Percentiles rank a stretch among this genome's conserved stretches.
These are phyloP conservation scores for Orchestia grillus DNA, from an alignment of 1,140 invertebrate species.

Conservation along the genomic window DNA sequence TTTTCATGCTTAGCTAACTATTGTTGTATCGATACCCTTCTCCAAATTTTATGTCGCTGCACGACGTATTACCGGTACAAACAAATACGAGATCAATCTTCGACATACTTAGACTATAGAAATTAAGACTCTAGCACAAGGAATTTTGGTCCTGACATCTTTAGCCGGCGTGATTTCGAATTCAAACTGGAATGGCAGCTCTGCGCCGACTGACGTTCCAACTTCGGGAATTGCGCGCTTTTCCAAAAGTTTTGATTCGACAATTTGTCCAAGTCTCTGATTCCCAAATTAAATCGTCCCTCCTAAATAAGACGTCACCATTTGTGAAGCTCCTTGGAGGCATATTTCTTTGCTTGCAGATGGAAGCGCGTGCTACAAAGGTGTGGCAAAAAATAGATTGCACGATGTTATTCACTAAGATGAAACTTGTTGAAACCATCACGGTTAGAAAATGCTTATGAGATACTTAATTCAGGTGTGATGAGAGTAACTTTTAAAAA, in stretches of 20 bases:
- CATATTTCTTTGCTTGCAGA: slow-evolving; percentile 7
- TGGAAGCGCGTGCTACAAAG: neutral
- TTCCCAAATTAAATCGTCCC: slow-evolving; percentile 44
- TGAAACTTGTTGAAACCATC: neutral
- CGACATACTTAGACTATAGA: too few species aligned
- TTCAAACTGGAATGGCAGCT: slow-evolving; percentile 5
- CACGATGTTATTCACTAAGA: neutral
- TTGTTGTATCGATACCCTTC: too few species aligned
- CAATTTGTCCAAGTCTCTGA: slow-evolving; percentile 37
- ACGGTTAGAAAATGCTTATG: neutral
- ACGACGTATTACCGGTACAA: too few species aligned
- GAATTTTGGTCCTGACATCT: neutral
- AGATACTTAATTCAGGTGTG: neutral
- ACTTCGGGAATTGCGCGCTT: slow-evolving; percentile 16
- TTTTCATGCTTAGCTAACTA: too few species aligned
- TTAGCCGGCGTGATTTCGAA: neutral
- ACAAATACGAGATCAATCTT: too few species aligned
- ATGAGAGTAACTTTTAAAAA: neutral
- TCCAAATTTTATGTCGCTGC: too few species aligned
- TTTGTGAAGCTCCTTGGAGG: neutral
- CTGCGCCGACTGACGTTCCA: slow-evolving; percentile 8
- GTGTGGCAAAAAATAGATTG: neutral
- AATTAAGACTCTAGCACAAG: neutral
- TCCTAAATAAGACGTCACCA: slow-evolving; percentile 36
- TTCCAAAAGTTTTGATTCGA: slow-evolving; percentile 47